Base-by-base conservation (phyloP, 2,797 vertebrate genomes). In the Coracias cyanogaster region DNA sequence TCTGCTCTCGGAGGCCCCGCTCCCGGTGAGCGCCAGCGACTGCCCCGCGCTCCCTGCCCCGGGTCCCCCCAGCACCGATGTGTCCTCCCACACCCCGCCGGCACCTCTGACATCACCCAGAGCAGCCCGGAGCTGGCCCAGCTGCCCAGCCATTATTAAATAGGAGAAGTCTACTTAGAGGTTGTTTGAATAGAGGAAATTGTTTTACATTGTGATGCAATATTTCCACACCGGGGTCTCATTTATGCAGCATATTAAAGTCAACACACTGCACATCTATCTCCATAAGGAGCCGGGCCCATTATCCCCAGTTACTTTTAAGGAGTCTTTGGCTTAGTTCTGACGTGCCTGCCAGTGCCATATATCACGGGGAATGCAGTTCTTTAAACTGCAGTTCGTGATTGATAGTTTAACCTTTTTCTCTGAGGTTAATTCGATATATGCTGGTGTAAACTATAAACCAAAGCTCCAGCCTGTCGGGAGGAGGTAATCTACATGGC, bases 321-420 rank as follows among this genome's bases (percentile, higher is more conserved):
- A 96, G 95, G 89, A 89, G 91, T 92, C 94, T 94, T 96, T 90
- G 90, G 95, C 93, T 88, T 46, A 74, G 94, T 92, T 89, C 96
- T 96, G 96, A 96, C 82, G 60, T 87, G 93, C 93, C 80, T 81
- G 94, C 90, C 71, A 15, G 96, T 84, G 92, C 94, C 96, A 96
- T 96, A 96, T 70, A 97, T 97, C 96, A 96, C 5, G 0, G 84
- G 86, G 93, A 92, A 97, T 92, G 90, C 89, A 95, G 96, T 95
- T 92, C 90, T 91, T 95, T 95, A 96, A 96, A 91, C 95, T 96
- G 96, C 94, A 83, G 54, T 60, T 95, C 58, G 13, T 96, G 96
- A 97, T 97, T 96, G 96, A 97, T 97, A 96, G 96, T 96, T 96
- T 96, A 96, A 96, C 96, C 96, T 96, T 95, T 95, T 96, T 94